Evolutionary conservation across 1,140 invertebrate species (phyloP).

Genomic region (Portunus trituberculatus): DNA sequence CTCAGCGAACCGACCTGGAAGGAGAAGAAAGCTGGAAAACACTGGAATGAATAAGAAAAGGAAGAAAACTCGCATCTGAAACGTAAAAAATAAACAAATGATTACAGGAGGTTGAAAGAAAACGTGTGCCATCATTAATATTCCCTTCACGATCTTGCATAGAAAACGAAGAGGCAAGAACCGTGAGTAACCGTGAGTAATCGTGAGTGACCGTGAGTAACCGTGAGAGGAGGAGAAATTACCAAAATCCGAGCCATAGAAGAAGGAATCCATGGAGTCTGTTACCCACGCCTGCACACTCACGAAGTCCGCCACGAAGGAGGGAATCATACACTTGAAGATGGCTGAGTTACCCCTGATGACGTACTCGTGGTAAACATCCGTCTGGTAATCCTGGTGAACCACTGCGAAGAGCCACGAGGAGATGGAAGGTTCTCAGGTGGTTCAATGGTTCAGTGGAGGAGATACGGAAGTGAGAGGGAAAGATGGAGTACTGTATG

Average conservation of each 20-base stretch:
- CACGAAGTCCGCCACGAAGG: slow-evolving; percentile 95
- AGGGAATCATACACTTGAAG: slow-evolving; percentile 94
- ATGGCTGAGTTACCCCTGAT: slow-evolving; percentile 95
- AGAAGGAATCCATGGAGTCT: slow-evolving; percentile 85
- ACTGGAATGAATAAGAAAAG: background rate
- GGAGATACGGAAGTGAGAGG: background rate
- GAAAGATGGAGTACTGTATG: background rate
- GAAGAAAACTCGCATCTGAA: background rate
- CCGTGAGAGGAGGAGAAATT: background rate
- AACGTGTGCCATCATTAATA: too few species aligned
- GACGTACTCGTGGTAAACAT: slow-evolving; percentile 92
- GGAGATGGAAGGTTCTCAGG: background rate
- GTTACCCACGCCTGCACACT: slow-evolving; percentile 91
- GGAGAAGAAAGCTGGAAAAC: background rate
- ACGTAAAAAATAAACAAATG: background rate
- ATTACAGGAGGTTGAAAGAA: background rate
- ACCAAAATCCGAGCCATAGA: slow-evolving; percentile 64
- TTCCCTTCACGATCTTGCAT: too few species aligned
- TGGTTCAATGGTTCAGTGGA: background rate
- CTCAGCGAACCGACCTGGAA: background rate
- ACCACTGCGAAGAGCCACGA: slow-evolving; percentile 85
- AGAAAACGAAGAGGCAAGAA: too few species aligned
- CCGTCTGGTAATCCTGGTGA: slow-evolving; percentile 89
- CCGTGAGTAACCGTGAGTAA: background rate
- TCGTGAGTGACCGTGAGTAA: too few species aligned